A percentile compares a stretch with the other conserved stretches of the same genome.
phyloP scores from a whole-genome alignment of 1,140 invertebrate species.

The Ylistrum balloti region DNA sequence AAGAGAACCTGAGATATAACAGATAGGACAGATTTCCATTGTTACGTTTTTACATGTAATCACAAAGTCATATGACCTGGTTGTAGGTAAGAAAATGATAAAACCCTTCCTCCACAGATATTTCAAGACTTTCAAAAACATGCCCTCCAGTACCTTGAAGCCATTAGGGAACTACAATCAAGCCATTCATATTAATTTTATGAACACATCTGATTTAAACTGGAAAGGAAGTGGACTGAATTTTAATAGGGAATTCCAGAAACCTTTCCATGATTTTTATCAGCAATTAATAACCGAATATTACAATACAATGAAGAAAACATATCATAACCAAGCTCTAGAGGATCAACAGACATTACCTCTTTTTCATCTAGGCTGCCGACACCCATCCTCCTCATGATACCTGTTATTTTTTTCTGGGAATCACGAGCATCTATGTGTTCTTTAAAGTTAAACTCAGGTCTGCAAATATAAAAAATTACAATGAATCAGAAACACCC shows the following conservation, averaged over 20 bases:
- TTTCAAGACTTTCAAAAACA: too few species aligned
- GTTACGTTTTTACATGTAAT: too few species aligned
- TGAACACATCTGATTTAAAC: background rate
- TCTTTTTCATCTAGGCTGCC: slow-evolving; percentile 71
- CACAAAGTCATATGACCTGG: too few species aligned
- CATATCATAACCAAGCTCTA: too few species aligned
- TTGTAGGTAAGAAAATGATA: too few species aligned
- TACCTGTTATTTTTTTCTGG: slow-evolving; percentile 59
- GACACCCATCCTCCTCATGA: slow-evolving; percentile 55
- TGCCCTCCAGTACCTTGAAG: too few species aligned
- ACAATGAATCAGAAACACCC: background rate
- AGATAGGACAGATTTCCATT: too few species aligned
- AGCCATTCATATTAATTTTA: background rate
- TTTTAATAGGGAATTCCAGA: background rate
- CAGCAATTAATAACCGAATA: too few species aligned
- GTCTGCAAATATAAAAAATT: slow-evolving; percentile 73
- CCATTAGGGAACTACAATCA: too few species aligned
- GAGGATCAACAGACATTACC: slow-evolving; percentile 47
- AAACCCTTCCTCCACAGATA: too few species aligned
- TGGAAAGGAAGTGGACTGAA: background rate
- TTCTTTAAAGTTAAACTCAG: slow-evolving; percentile 81
- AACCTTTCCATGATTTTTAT: too few species aligned
- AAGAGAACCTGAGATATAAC: too few species aligned
- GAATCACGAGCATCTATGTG: slow-evolving; percentile 79
- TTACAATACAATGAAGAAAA: background rate